Evolutionary conservation across 2,888 invertebrate genomes (phyloP), one percentile per base, ranked within the genome.

Genomic region (Sinopyrophorus schimmeli): DNA sequence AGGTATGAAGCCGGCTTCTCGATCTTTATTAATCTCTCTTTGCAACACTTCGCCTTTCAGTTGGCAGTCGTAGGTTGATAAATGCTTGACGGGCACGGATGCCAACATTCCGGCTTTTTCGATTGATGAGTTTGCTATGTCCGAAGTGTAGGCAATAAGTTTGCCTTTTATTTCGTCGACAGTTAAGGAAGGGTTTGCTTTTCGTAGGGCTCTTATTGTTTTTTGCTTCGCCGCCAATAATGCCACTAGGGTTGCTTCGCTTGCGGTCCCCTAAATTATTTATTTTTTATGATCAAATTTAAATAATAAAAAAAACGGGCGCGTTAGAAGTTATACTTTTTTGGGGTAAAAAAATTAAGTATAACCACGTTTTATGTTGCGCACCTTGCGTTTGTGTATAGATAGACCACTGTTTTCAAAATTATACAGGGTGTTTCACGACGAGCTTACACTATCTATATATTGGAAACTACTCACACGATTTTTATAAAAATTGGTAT

Each of bases 111-210:
- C 90, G 0, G 91, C 84, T 67, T 91, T 89, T 70, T 93, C 92
- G 3, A 93, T 88, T 1, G 90, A 91, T 3, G 90, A 91, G 68
- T 93, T 93, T 21, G 91, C 86, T 74, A 92, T 87, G 64, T 88
- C 86, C 59, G 90, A 92, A 1, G 88, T 81, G 68, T 93, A 93
- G 5, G 87, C 87, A 0, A 92, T 77, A n/a, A 92, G 75, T 69
- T 84, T 86, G 0, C 80, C 77, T 63, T 81, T 80, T 20, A 87
- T 80, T n/a, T 78, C 74, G 27, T 77, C 78, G 57, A 83, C 83
- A 12, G 80, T 80, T 51, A 82, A 65, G 3, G 79, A 78, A 0
- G 87, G 83, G 61, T 84, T 72, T 18, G 73, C 63, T 46, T 71
- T 67, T 53, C 77, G 75, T 1, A 82, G 60, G 20, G 77, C 77